Conservation (phyloP, 1,140 invertebrate genomes). For the Vanessa atalanta region DNA sequence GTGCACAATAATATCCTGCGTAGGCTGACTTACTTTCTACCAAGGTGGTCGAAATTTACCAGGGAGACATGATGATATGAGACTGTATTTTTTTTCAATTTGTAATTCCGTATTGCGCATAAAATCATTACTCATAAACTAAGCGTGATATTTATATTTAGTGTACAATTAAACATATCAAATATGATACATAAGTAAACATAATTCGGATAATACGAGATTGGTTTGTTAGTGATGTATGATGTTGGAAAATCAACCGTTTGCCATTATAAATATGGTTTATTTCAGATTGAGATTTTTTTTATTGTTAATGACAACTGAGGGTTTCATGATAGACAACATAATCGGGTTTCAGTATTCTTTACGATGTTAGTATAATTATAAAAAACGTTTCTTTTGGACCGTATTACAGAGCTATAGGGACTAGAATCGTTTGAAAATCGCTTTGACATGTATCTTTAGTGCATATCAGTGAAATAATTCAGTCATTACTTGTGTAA, state of each 20-base stretch:
- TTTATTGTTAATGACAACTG: constrained; percentile 1
- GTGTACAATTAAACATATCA: constrained; percentile 6
- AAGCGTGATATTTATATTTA: constrained; percentile 1
- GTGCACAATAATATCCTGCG: not conserved
- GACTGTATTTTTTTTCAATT: not conserved
- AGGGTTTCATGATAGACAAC: constrained; percentile 2
- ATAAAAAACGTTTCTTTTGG: not conserved
- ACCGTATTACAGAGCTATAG: not conserved
- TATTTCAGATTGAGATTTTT: not conserved
- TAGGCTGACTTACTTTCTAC: no score
- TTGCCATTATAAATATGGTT: not conserved
- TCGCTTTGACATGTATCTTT: constrained; percentile 15
- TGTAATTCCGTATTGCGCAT: not conserved
- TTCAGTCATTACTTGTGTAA: constrained; percentile 14
- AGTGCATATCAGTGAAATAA: constrained; percentile 19
- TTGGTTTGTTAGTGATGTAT: not conserved
- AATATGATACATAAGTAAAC: not conserved
- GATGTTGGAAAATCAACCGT: not conserved
- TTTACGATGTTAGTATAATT: not conserved
- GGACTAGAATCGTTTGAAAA: not conserved
- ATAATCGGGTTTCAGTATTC: constrained; percentile 2
- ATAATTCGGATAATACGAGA: constrained; percentile 2
- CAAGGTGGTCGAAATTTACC: no score
- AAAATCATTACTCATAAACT: not conserved
- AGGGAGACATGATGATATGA: not conserved